Base-by-base conservation (phyloP, 2,888 invertebrate species). In the Ophioninae sp. region DNA sequence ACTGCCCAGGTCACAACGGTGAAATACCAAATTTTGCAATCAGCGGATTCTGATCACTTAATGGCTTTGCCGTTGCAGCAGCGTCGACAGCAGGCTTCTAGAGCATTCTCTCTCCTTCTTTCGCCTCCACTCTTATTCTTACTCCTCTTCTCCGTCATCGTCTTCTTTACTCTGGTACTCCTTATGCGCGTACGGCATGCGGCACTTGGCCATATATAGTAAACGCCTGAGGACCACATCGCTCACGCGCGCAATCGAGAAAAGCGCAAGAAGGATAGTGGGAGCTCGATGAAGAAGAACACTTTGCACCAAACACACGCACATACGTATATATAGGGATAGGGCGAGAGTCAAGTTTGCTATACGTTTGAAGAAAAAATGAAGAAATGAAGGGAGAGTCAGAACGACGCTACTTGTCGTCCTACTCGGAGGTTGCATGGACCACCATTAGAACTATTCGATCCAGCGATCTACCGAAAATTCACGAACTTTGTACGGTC, bases 121-220 rank as follows among this genome's bases (percentile, higher is more conserved):
- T 9, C 10, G 13, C 44, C 2, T 44, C 13, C 10, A 44, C 0
- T 30, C 30, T 44, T 44, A 10, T 44, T 44, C 13, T 44, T 44
- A 13, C 5, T 65, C 68, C 20, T 39, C 10, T 39, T 71, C 59
- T 56, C 68, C 77, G 30, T 30, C 72, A 41, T 61, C 71, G 63
- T 39, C 77, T 73, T 63, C 56, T 58, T 22, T 20, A 39, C 64
- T 44, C 72, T 51, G 61, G 68, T 77, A 30, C 69, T 79, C 69
- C 59, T 82, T 71, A 72, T 79, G 69, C 59, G 51, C 67, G 37
- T 63, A 73, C 63, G 64, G 63, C 63, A 67, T 64, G 65, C 61
- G 51, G 78, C 75, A 80, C 58, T 74, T 67, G 61, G 67, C 87
- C 87, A 84, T 86, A 86, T 87, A 85, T 86, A 86, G 86, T 80